Conservation (phyloP, 2,797 vertebrate genomes). For the Sylvia borin region DNA sequence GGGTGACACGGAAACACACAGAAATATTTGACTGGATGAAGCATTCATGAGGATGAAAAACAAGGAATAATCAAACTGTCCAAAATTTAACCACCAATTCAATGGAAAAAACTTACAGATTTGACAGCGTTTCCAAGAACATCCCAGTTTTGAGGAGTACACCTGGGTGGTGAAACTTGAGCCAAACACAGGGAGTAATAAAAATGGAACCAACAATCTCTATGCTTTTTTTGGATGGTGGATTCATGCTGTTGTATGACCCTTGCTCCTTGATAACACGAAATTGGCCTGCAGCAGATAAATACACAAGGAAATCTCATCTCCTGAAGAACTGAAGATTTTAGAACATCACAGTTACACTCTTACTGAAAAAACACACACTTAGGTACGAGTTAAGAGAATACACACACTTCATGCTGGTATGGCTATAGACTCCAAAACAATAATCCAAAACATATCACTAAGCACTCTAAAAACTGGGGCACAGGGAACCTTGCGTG, state of each 20-base stretch:
- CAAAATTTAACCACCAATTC: background rate
- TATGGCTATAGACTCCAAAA: background rate
- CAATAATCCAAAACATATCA: background rate
- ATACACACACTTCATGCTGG: background rate
- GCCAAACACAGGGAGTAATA: background rate
- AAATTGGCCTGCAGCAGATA: background rate
- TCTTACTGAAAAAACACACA: background rate
- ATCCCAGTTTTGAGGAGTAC: background rate
- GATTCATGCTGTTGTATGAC: background rate
- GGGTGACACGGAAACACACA: background rate
- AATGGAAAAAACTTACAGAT: background rate
- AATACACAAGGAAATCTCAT: background rate
- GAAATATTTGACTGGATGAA: background rate
- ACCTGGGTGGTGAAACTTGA: background rate
- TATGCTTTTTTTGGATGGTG: background rate
- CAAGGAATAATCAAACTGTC: background rate
- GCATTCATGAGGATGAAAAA: background rate
- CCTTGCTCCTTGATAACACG: background rate
- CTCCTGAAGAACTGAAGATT: background rate
- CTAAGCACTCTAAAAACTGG: background rate
- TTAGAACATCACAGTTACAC: background rate
- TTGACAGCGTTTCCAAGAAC: background rate
- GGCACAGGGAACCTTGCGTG: background rate
- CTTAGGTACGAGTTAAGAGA: accelerated
- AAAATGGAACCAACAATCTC: background rate